Base-by-base conservation (phyloP, 2,797 vertebrate genomes). In the Naso thynnoides region DNA sequence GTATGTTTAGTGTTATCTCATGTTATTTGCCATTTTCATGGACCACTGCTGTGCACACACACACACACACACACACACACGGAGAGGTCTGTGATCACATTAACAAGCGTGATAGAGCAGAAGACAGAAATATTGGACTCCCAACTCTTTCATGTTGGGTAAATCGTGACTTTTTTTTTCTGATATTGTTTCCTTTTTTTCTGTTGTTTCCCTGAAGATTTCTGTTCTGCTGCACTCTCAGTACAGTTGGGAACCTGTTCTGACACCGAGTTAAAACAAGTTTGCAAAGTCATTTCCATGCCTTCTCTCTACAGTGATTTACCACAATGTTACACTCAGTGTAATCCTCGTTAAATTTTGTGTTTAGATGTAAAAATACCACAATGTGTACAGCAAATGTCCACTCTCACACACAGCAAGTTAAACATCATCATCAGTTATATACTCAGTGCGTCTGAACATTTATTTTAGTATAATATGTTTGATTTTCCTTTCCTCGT, bases 11-110 rank as follows among this genome's bases (percentile, higher is more conserved):
- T 39, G 36, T 60, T 61, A 55, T 60, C 41, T 39, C n/a, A 3
- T 66, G 63, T 54, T 48, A 24, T 48, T 49, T 18, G 4, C n/a
- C 21, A 68, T 61, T 55, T 66, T 61, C 42, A 68, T n/a, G 49
- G 64, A 33, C 48, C 15, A 16, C 49, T 61, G 64, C 56, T 55
- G 31, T 42, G n/a, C 36, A 41, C 14, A 64, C 10, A 50, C 44
- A 47, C 29, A 49, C 29, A 63, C 18, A 29, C 27, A 65, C 16
- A 53, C 18, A 47, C 8, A 36, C 16, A 24, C 21, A 36, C 33
- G 13, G 13, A 36, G 13, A 11, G 19, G 19, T 23, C 24, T 45
- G 54, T 29, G 19, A 54, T 59, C 54, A 21, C 31, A 45, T 24
- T 15, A 44, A 41, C 26, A 58, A 52, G n/a, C 21, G 5, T 49